These are phyloP conservation scores for Quiscalus mexicanus DNA, from an alignment of 2,113 vertebrate genomes.

Conservation along the genomic window DNA sequence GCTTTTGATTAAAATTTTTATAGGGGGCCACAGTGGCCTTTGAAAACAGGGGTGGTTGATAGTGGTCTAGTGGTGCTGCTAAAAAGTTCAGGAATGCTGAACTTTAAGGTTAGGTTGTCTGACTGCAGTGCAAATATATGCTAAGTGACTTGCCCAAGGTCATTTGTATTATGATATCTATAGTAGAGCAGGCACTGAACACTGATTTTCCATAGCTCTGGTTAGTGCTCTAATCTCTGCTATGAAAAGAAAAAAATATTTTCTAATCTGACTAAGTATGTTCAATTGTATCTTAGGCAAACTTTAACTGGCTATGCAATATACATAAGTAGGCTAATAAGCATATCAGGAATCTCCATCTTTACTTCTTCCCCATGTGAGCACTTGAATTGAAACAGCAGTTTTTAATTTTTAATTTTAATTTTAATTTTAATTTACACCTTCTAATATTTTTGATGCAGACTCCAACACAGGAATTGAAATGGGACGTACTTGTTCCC, in stretches of 20 bases:
- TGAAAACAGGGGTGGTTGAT: slow-evolving; percentile 56
- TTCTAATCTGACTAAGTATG: slow-evolving; percentile 62
- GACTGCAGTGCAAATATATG: slow-evolving; percentile 71
- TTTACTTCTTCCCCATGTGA: slow-evolving; percentile 37
- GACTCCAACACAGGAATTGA: neutral
- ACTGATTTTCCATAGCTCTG: slow-evolving; percentile 60
- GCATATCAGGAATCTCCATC: slow-evolving; percentile 54
- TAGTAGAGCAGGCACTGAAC: slow-evolving; percentile 49
- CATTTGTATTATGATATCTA: slow-evolving; percentile 69
- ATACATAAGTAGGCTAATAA: slow-evolving; percentile 53
- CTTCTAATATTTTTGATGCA: slow-evolving; percentile 10
- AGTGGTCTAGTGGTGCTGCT: slow-evolving; percentile 49
- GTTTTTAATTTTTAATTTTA: neutral
- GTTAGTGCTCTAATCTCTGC: slow-evolving; percentile 58
- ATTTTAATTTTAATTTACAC: slow-evolving; percentile 44
- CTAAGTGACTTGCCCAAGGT: slow-evolving; percentile 70
- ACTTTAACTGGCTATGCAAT: slow-evolving; percentile 64
- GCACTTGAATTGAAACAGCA: slow-evolving; percentile 19
- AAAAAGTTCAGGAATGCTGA: slow-evolving; percentile 67
- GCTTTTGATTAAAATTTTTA: slow-evolving; percentile 48
- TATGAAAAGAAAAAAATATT: slow-evolving; percentile 68
- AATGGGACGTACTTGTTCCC: neutral
- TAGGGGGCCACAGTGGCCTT: neutral
- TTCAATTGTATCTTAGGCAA: slow-evolving; percentile 60
- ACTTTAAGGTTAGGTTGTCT: slow-evolving; percentile 70